A percentile compares a stretch with the other conserved stretches of the same genome.
Evolutionary conservation across 2,888 invertebrate species (phyloP).

Genomic region (Sphaerophoria rueppellii): DNA sequence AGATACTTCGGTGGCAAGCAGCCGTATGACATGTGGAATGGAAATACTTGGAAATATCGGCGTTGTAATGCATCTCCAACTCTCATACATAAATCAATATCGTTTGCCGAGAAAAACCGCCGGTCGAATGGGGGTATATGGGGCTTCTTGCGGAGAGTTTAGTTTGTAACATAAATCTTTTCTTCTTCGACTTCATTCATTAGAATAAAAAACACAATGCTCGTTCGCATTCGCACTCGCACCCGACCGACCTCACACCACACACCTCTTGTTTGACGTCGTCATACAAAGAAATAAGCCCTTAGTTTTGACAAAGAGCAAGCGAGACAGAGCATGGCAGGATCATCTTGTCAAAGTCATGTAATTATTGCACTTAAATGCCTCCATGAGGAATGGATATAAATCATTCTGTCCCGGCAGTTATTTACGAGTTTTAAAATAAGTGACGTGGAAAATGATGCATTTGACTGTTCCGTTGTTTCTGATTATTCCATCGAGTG

Average conservation of each 20-base stretch:
- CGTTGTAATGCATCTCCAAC: slow-evolving; percentile 60
- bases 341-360: slow-evolving; percentile 74
- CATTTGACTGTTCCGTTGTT: slow-evolving; percentile 70
- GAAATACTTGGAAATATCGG: slow-evolving; percentile 27
- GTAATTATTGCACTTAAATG: slow-evolving; percentile 74
- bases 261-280: background rate
- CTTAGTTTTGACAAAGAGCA: slow-evolving; percentile 39
- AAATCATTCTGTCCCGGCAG: slow-evolving; percentile 74
- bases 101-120: background rate
- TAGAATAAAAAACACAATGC: slow-evolving; percentile 59
- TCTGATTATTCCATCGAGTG: no score
- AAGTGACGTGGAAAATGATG: slow-evolving; percentile 80
- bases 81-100: slow-evolving; percentile 64
- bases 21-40: slow-evolving; percentile 57
- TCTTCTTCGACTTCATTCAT: slow-evolving; percentile 65
- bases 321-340: slow-evolving; percentile 63
- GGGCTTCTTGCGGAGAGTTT: slow-evolving; percentile 28
- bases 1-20: slow-evolving; percentile 65
- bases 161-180: slow-evolving; percentile 62
- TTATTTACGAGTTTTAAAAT: slow-evolving; percentile 77
- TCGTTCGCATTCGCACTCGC: background rate
- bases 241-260: slow-evolving; percentile 14
- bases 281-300: background rate
- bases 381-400: slow-evolving; percentile 72
- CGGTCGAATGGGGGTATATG: background rate